A percentile compares a stretch with the other conserved stretches of the same genome.
phyloP scores from a whole-genome alignment of 2,797 vertebrate genomes.

The Hoplostethus mediterraneus region DNA sequence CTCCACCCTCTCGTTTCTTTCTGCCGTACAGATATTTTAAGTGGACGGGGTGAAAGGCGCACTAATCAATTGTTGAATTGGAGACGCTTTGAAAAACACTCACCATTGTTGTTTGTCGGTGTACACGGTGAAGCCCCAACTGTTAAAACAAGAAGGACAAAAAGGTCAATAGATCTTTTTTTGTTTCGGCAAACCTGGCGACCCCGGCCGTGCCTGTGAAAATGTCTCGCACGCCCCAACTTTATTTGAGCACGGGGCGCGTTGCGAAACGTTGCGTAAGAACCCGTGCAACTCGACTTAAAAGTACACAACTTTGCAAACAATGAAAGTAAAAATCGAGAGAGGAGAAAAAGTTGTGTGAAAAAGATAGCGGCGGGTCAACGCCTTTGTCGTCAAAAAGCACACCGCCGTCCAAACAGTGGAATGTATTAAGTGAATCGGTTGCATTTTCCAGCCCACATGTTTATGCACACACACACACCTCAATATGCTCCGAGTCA shows the following conservation, averaged over 20 bases:
- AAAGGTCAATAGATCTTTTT: slow-evolving; percentile 21
- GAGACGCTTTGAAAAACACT: slow-evolving; percentile 72
- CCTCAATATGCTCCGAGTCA: slow-evolving; percentile 45
- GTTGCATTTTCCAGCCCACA: slow-evolving; percentile 19
- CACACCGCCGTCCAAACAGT: slow-evolving; percentile 34
- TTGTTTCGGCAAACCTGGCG: slow-evolving; percentile 5
- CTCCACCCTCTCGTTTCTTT: slow-evolving; percentile 16
- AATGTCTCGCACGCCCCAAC: not conserved
- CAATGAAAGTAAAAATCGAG: not conserved
- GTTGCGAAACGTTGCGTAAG: not conserved
- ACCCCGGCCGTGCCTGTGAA: not conserved
- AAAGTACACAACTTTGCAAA: not conserved
- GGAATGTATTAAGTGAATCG: slow-evolving; percentile 51
- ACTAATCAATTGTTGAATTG: slow-evolving; percentile 45
- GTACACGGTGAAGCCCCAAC: slow-evolving; percentile 94
- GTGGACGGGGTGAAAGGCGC: slow-evolving; percentile 22
- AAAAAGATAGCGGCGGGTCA: slow-evolving; percentile 31
- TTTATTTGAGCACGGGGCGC: not conserved
- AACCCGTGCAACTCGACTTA: not conserved
- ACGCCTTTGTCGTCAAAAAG: slow-evolving; percentile 35
- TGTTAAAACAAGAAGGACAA: slow-evolving; percentile 67
- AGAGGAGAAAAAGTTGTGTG: slow-evolving; percentile 1
- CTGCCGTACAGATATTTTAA: slow-evolving; percentile 18
- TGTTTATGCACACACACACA: slow-evolving; percentile 48
- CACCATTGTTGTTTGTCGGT: slow-evolving; percentile 96